Percentiles rank a stretch among this genome's conserved stretches.
phyloP scores from a whole-genome alignment of 2,888 invertebrate genomes.

The Eristalis arbustorum region DNA sequence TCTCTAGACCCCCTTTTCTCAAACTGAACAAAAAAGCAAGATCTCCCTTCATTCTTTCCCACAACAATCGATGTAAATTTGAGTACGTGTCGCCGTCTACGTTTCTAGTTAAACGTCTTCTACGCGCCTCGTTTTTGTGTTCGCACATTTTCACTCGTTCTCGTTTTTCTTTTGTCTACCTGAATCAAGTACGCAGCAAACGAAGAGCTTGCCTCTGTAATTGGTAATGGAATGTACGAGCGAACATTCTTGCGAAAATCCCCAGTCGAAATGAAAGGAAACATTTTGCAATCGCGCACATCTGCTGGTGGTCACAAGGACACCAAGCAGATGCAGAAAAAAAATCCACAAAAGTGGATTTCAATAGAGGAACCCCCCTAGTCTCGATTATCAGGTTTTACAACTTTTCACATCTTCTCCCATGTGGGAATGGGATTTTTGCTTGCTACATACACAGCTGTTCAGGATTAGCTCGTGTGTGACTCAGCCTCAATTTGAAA shows the following conservation, averaged over 20 bases:
- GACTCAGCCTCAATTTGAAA: background rate
- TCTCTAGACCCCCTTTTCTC: background rate
- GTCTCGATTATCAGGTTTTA: background rate
- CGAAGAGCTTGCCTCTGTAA: background rate
- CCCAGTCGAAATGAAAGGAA: background rate
- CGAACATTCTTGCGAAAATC: background rate
- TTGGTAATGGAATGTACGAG: background rate
- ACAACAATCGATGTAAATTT: background rate
- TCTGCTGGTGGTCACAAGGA: background rate
- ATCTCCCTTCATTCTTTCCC: background rate
- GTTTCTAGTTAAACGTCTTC: background rate
- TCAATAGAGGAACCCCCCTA: background rate
- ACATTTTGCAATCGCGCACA: background rate
- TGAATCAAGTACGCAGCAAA: background rate
- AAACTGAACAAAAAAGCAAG: background rate
- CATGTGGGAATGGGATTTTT: background rate
- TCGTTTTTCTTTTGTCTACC: background rate
- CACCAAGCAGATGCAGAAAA: background rate
- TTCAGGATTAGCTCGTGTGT: background rate
- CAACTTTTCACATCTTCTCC: background rate
- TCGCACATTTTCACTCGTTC: background rate
- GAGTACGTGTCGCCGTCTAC: background rate
- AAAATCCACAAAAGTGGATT: background rate
- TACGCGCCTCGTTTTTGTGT: background rate
- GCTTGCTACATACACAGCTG: background rate